Conservation (phyloP, 2,113 vertebrate genomes). For the Notechis scutatus region DNA sequence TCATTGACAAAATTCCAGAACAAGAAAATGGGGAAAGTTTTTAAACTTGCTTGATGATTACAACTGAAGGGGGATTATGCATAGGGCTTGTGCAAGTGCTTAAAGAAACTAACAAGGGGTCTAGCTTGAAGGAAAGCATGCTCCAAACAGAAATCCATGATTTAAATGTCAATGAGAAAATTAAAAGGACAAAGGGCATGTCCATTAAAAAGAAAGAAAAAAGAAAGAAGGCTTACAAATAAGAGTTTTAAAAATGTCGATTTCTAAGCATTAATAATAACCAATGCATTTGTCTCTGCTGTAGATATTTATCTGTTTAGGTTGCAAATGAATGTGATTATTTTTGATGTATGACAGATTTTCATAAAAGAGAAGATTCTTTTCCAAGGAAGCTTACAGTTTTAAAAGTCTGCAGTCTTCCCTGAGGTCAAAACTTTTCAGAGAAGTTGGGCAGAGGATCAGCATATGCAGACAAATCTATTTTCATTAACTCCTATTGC, state of each 20-base stretch:
- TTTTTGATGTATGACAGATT: background rate
- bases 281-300: constrained; percentile 48
- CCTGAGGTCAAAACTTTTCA: background rate
- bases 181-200: constrained; percentile 25
- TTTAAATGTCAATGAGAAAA: constrained; percentile 36
- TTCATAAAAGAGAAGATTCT: background rate
- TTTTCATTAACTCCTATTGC: background rate
- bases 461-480: background rate
- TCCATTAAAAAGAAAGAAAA: constrained; percentile 36
- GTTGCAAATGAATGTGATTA: constrained; percentile 52
- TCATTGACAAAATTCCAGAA: background rate
- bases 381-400: background rate
- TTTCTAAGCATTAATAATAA: constrained; percentile 56
- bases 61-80: constrained; percentile 2
- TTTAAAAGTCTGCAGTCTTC: background rate
- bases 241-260: constrained; percentile 32
- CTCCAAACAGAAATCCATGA: constrained; percentile 29
- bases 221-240: constrained; percentile 46
- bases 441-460: background rate
- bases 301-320: constrained; percentile 58
- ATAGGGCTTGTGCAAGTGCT: background rate
- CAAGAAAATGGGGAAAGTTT: background rate
- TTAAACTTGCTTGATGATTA: background rate
- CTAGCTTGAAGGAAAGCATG: constrained; percentile 31
- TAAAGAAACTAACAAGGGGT: background rate